Evolutionary conservation across 1,140 invertebrate species (phyloP).

Genomic region (Drosophila lacertosa): DNA sequence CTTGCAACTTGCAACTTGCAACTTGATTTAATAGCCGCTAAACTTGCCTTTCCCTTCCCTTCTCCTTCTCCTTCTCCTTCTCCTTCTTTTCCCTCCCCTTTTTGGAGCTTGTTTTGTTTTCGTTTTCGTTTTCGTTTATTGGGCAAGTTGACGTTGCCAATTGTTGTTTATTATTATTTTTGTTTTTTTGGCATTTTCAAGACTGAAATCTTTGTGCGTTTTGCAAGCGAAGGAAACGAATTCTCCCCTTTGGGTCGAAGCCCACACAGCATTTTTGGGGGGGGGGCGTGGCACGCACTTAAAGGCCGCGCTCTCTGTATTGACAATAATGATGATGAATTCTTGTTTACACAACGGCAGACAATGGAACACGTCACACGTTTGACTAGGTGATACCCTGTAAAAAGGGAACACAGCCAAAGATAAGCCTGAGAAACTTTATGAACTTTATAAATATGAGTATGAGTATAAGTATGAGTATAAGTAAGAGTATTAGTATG

Average conservation of each 20-base stretch:
- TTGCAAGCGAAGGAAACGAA: background rate
- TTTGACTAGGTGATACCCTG: background rate
- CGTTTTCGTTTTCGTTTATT: conserved; percentile 14
- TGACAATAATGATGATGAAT: conserved; percentile 8
- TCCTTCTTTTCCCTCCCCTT: too few relatives aligned
- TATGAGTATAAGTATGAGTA: too few relatives aligned
- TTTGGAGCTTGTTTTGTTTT: background rate
- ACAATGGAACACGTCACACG: too few relatives aligned
- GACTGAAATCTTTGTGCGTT: conserved; percentile 8
- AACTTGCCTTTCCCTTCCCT: conserved; percentile 8
- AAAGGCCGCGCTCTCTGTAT: conserved; percentile 1
- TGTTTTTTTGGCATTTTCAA: conserved; percentile 62
- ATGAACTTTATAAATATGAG: too few relatives aligned
- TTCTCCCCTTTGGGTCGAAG: background rate
- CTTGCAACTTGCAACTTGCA: conserved; percentile 46
- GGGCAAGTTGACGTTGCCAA: conserved; percentile 56
- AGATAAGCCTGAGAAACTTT: too few relatives aligned
- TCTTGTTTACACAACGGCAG: conserved; percentile 26
- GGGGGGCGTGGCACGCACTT: background rate
- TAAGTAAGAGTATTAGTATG: too few relatives aligned
- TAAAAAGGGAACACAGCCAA: too few relatives aligned
- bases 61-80: background rate
- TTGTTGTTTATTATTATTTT: conserved; percentile 35
- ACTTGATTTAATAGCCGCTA: conserved; percentile 26
- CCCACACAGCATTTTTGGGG: too few relatives aligned